Conservation (phyloP, 2,113 vertebrate genomes). For the Steatornis caripensis region DNA sequence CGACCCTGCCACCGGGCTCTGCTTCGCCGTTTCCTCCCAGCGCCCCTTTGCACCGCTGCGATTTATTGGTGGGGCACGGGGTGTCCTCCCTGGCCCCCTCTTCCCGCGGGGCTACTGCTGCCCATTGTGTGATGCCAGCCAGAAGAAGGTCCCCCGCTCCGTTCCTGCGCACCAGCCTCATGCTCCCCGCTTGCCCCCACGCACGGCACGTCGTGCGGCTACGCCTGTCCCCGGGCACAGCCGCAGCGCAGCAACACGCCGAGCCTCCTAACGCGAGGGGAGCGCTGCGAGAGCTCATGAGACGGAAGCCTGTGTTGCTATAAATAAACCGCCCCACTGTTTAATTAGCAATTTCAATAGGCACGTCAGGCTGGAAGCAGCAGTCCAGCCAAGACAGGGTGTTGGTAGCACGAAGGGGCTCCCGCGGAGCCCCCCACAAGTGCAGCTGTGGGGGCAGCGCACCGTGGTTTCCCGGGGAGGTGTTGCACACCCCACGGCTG, state of each 20-base stretch:
- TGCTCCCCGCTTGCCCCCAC: fast-evolving
- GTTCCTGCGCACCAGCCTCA: background rate
- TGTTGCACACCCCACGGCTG: fast-evolving
- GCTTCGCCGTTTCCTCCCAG: fast-evolving
- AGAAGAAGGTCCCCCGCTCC: no score
- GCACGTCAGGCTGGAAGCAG: background rate
- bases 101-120: no score
- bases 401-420: background rate
- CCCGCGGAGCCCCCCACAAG: background rate
- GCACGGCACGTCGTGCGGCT: fast-evolving
- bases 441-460: fast-evolving
- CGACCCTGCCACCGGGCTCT: fast-evolving
- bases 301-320: background rate
- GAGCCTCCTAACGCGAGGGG: fast-evolving
- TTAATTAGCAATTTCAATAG: background rate
- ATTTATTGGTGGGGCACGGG: no score
- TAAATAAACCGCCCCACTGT: background rate
- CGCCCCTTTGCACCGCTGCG: fast-evolving
- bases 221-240: background rate
- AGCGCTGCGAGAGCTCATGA: fast-evolving
- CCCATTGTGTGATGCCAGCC: no score
- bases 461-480: fast-evolving
- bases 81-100: no score
- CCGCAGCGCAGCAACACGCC: fast-evolving
- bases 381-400: background rate